Conservation (phyloP, 1,140 invertebrate genomes). For the Drosophila varians region DNA sequence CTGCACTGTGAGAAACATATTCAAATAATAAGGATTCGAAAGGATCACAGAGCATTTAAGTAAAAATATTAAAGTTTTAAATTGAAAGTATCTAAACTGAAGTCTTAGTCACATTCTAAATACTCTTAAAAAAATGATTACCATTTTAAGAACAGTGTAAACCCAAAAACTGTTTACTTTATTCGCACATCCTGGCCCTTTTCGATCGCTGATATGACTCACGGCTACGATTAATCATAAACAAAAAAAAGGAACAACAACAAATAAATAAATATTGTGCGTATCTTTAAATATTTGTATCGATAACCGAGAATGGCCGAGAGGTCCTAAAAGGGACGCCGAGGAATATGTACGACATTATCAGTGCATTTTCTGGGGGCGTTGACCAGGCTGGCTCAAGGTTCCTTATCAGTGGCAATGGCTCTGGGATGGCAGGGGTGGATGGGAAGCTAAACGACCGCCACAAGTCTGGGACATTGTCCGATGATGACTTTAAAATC, state of each 20-base stretch:
- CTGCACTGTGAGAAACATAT: conserved; percentile 3
- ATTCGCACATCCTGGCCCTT: conserved; percentile 20
- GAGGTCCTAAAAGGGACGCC: conserved; percentile 30
- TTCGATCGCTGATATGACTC: conserved; percentile 1
- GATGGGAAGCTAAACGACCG: conserved; percentile 4
- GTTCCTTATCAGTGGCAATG: conserved; percentile 50
- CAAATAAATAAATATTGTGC: conserved; percentile 10
- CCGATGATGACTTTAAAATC: conserved; percentile 65
- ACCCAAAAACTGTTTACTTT: background rate
- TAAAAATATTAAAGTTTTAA: too few species aligned
- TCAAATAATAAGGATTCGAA: background rate
- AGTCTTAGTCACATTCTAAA: too few species aligned
- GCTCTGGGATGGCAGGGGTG: background rate
- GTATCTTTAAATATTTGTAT: conserved; percentile 22
- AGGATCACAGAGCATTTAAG: background rate
- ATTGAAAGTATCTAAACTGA: too few species aligned
- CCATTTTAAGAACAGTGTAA: background rate
- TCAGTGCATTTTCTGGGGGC: conserved; percentile 56
- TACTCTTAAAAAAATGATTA: too few species aligned
- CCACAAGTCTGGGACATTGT: conserved; percentile 57
- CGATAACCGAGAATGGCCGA: conserved; percentile 5
- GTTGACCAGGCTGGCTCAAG: conserved; percentile 51
- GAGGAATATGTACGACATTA: conserved; percentile 19
- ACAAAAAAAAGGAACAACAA: background rate
- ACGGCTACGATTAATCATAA: conserved; percentile 13